Conservation (phyloP, 2,888 invertebrate species). For the Rhopalosiphum nymphaeae region DNA sequence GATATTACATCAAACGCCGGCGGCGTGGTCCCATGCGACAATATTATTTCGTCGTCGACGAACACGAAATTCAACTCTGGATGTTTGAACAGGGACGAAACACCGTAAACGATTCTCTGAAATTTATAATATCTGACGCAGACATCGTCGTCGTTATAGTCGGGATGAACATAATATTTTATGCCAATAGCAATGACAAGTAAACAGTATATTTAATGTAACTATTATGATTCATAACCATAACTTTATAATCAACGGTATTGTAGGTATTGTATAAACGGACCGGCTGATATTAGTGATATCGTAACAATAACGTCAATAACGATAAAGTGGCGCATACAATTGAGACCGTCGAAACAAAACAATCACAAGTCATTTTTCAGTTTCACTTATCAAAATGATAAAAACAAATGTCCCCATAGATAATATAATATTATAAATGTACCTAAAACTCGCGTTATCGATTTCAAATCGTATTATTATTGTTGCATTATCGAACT, state of each 20-base stretch:
- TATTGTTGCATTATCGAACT: not conserved
- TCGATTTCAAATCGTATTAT: not conserved
- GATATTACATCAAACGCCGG: constrained; percentile 2
- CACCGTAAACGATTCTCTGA: not conserved
- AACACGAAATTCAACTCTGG: not conserved
- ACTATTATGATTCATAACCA: not conserved
- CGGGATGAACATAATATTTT: not conserved
- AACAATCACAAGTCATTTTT: not conserved
- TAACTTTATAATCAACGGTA: not conserved
- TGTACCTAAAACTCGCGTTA: not conserved
- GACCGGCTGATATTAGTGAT: not conserved
- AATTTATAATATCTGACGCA: not conserved
- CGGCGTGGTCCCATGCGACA: not conserved
- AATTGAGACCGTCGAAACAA: not conserved
- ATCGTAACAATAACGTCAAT: not conserved
- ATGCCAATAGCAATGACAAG: not conserved
- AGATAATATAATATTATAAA: not conserved
- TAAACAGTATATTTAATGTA: not conserved
- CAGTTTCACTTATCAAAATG: not conserved
- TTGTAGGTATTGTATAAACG: not conserved
- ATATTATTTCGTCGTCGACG: not conserved
- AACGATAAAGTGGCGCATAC: not conserved
- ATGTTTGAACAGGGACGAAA: not conserved
- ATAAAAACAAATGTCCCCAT: not conserved
- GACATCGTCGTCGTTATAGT: not conserved